These are phyloP conservation scores for Limanda limanda DNA, from an alignment of 2,113 vertebrate genomes.

Conservation along the genomic window DNA sequence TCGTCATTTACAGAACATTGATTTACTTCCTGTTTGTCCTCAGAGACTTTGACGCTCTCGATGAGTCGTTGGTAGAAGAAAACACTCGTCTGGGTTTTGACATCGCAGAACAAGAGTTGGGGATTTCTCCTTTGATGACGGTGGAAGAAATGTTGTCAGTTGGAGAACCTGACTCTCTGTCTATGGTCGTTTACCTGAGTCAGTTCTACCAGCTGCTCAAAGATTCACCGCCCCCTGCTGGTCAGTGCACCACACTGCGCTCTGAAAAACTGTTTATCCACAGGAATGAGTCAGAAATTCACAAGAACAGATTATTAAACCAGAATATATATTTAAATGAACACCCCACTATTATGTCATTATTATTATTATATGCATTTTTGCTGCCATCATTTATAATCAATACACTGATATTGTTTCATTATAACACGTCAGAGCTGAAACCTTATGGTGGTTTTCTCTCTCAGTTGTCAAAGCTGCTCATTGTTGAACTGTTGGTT, in stretches of 20 bases:
- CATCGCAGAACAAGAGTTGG: slow-evolving; percentile 90
- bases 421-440: no score
- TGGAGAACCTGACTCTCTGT: slow-evolving; percentile 90
- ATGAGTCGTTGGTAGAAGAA: slow-evolving; percentile 83
- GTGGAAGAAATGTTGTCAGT: slow-evolving; percentile 92
- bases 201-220: slow-evolving; percentile 96
- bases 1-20: background rate
- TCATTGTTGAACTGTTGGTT: no score
- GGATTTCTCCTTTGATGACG: slow-evolving; percentile 94
- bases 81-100: slow-evolving; percentile 91
- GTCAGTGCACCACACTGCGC: slow-evolving; percentile 74
- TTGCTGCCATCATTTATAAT: no score
- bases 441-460: no score
- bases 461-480: no score
- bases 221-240: slow-evolving; percentile 84
- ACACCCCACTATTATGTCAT: no score
- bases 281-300: no score
- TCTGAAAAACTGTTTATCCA: no score
- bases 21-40: slow-evolving; percentile 4
- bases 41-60: slow-evolving; percentile 92
- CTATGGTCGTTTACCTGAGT: slow-evolving; percentile 98
- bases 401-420: no score
- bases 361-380: no score
- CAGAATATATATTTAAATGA: no score
- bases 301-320: background rate